Evolutionary conservation across 2,113 vertebrate species (phyloP).

Genomic region (Pimephales promelas): DNA sequence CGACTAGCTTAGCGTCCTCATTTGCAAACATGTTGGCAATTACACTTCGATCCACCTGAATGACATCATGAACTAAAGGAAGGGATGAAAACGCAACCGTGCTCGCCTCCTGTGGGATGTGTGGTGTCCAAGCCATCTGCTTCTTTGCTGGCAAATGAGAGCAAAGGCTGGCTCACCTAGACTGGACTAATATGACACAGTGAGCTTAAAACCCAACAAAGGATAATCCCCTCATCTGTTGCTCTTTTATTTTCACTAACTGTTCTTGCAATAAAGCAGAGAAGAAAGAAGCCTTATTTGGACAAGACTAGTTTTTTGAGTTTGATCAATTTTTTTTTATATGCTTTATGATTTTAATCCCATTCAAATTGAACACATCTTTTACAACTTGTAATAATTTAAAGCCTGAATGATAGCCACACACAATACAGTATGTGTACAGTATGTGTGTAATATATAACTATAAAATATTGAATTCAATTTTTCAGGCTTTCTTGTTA

Average conservation of each 20-base stretch:
- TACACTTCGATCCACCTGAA: constrained; percentile 78
- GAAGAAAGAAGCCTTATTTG: constrained; percentile 46
- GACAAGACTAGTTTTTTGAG: background rate
- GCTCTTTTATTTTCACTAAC: constrained; percentile 56
- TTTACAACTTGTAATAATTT: background rate
- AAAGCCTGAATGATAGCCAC: too few relatives aligned
- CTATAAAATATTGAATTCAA: background rate
- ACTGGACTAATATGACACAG: constrained; percentile 49
- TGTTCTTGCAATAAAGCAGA: constrained; percentile 61
- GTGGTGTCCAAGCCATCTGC: constrained; percentile 76
- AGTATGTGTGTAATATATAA: background rate
- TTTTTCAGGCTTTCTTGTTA: too few relatives aligned
- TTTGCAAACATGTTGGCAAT: constrained; percentile 75
- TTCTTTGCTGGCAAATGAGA: constrained; percentile 51
- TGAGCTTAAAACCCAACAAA: constrained; percentile 55
- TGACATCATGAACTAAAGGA: constrained; percentile 74
- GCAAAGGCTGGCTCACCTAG: constrained; percentile 39
- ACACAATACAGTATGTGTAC: too few relatives aligned
- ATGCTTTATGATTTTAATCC: background rate
- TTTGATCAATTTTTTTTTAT: background rate
- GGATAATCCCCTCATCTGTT: constrained; percentile 49
- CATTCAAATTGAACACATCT: background rate
- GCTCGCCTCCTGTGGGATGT: constrained; percentile 69
- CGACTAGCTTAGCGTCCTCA: constrained; percentile 65
- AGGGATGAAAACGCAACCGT: constrained; percentile 60